These are phyloP conservation scores for Nemotelus nigrinus DNA, from an alignment of 2,888 invertebrate genomes.

Conservation along the genomic window DNA sequence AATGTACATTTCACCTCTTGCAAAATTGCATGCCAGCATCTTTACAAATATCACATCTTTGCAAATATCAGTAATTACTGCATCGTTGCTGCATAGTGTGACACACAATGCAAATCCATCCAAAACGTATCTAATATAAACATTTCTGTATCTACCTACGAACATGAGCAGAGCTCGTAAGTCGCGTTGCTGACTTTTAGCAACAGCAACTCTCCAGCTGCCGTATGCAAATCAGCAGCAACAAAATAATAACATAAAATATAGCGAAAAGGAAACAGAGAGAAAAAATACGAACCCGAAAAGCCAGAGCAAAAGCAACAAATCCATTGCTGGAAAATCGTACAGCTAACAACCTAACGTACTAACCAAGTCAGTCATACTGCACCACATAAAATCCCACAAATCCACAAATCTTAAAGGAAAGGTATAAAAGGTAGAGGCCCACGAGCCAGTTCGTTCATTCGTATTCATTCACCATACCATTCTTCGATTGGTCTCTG, in stretches of 20 bases:
- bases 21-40: too few relatives aligned
- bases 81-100: too few relatives aligned
- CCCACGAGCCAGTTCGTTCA: constrained; percentile 45
- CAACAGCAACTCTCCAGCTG: neutral
- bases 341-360: constrained; percentile 2
- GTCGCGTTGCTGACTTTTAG: neutral
- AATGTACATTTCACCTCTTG: too few relatives aligned
- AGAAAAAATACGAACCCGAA: constrained; percentile 8
- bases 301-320: constrained; percentile 38
- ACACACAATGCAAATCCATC: too few relatives aligned
- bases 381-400: constrained; percentile 40
- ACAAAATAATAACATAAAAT: constrained; percentile 1
- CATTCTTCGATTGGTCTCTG: constrained; percentile 31
- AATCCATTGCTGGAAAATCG: constrained; percentile 31
- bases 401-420: constrained; percentile 38
- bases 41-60: too few relatives aligned
- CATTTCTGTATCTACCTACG: too few relatives aligned
- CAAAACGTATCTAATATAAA: too few relatives aligned
- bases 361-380: constrained; percentile 27
- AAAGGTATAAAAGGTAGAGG: constrained; percentile 50
- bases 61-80: too few relatives aligned
- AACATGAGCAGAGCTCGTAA: too few relatives aligned
- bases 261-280: constrained; percentile 21
- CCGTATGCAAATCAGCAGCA: constrained; percentile 14
- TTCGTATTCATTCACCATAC: constrained; percentile 43